Evolutionary conservation across 1,140 invertebrate genomes (phyloP).

Genomic region (Thaumatotibia leucotreta): DNA sequence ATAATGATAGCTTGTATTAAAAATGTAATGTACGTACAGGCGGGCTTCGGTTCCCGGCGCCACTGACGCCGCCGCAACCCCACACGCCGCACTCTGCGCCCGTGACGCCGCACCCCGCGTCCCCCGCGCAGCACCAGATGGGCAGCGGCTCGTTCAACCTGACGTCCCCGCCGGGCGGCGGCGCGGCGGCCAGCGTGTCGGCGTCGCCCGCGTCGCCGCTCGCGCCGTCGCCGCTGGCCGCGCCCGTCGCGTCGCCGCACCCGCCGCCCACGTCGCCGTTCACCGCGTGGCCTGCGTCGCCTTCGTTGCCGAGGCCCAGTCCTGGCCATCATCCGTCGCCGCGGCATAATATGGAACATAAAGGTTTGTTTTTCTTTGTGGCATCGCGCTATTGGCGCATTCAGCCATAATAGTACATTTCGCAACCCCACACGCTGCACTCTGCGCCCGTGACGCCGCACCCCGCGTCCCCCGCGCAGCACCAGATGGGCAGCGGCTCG

Average conservation of each 20-base stretch:
- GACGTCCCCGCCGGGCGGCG: slow-evolving; percentile 84
- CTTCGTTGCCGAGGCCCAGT: slow-evolving; percentile 90
- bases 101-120: slow-evolving; percentile 72
- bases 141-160: slow-evolving; percentile 84
- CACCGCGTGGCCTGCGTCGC: slow-evolving; percentile 89
- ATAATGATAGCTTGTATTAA: background rate
- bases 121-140: slow-evolving; percentile 68
- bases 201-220: slow-evolving; percentile 68
- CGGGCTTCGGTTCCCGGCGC: slow-evolving; percentile 67
- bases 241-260: slow-evolving; percentile 83
- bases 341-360: slow-evolving; percentile 65
- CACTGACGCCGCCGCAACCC: slow-evolving; percentile 70
- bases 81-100: slow-evolving; percentile 73
- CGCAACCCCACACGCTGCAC: no score
- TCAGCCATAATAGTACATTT: no score
- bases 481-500: no score
- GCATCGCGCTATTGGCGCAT: no score
- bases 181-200: slow-evolving; percentile 40
- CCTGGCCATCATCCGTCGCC: slow-evolving; percentile 77
- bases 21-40: slow-evolving; percentile 29
- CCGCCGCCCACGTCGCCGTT: slow-evolving; percentile 82
- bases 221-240: slow-evolving; percentile 83
- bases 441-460: no score
- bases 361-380: slow-evolving; percentile 36
- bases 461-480: no score